Percentiles rank a stretch among this genome's conserved stretches.
Evolutionary conservation across 2,113 vertebrate species (phyloP).

Genomic region (Plotosus lineatus): DNA sequence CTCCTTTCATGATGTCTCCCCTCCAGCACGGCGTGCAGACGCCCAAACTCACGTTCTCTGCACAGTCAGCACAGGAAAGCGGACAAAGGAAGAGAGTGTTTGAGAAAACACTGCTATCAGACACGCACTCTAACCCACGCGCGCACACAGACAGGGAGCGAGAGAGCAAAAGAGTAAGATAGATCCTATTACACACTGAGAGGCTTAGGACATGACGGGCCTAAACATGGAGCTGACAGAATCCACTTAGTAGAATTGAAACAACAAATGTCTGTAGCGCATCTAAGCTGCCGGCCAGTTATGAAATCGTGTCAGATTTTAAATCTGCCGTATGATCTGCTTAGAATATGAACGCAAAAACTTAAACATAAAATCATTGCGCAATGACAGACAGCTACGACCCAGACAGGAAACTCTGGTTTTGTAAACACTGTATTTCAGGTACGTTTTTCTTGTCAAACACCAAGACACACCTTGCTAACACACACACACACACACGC

Average conservation of each 20-base stretch:
- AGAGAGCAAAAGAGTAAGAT: background rate
- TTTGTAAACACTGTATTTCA: background rate
- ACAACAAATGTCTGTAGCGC: slow-evolving; percentile 1
- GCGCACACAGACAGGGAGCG: background rate
- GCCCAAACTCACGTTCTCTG: background rate
- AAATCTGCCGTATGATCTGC: too few species aligned
- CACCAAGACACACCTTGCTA: background rate
- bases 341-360: background rate
- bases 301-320: too few species aligned
- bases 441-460: background rate
- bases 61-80: slow-evolving; percentile 42
- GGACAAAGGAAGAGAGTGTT: slow-evolving; percentile 29
- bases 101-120: slow-evolving; percentile 9
- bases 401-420: background rate
- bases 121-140: background rate
- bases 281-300: background rate
- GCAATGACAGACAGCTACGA: background rate
- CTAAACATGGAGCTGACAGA: slow-evolving; percentile 7
- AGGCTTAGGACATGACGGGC: slow-evolving; percentile 38
- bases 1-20: too few species aligned
- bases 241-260: slow-evolving; percentile 31
- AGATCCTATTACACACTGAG: slow-evolving; percentile 45
- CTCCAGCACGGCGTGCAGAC: background rate
- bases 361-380: background rate
- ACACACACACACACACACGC: background rate